These are phyloP conservation scores for Aspidiotus destructor DNA, from an alignment of 2,888 invertebrate genomes.

Conservation along the genomic window DNA sequence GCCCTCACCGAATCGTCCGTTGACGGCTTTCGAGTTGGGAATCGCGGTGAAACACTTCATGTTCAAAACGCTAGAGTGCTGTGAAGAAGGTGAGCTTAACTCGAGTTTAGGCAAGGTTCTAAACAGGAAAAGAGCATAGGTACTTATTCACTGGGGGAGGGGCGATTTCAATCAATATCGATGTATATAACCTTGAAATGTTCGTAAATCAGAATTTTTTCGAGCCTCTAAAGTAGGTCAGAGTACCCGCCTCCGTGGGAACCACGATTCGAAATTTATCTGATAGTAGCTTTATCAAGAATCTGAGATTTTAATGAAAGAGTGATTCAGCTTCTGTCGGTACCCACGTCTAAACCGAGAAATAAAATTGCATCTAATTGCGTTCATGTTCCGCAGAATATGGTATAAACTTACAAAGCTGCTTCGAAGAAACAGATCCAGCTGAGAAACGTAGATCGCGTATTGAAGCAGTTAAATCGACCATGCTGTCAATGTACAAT, in stretches of 20 bases:
- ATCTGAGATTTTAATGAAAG: too few relatives aligned
- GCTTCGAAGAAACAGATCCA: conserved; percentile 13
- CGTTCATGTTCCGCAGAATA: background rate
- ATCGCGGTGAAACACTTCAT: conserved; percentile 18
- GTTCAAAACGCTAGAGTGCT: conserved; percentile 16
- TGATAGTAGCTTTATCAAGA: too few relatives aligned
- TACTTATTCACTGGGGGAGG: background rate
- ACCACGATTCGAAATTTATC: too few relatives aligned
- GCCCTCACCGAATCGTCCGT: conserved; percentile 3
- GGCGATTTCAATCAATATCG: too few relatives aligned
- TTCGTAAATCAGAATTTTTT: too few relatives aligned
- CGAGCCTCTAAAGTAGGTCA: too few relatives aligned
- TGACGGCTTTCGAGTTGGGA: conserved; percentile 19
- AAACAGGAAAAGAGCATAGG: background rate
- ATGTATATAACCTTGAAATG: too few relatives aligned
- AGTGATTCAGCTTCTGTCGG: too few relatives aligned
- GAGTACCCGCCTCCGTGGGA: too few relatives aligned
- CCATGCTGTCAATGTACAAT: conserved; percentile 19
- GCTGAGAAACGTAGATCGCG: background rate
- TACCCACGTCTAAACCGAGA: too few relatives aligned
- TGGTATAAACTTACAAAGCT: conserved; percentile 14
- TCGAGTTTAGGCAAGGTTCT: background rate
- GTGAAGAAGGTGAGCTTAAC: conserved; percentile 12
- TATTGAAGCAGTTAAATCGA: conserved; percentile 17
- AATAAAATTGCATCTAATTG: too few relatives aligned